Base-by-base conservation (phyloP, 2,888 invertebrate species). In the Hirtodrosophila duncani region DNA sequence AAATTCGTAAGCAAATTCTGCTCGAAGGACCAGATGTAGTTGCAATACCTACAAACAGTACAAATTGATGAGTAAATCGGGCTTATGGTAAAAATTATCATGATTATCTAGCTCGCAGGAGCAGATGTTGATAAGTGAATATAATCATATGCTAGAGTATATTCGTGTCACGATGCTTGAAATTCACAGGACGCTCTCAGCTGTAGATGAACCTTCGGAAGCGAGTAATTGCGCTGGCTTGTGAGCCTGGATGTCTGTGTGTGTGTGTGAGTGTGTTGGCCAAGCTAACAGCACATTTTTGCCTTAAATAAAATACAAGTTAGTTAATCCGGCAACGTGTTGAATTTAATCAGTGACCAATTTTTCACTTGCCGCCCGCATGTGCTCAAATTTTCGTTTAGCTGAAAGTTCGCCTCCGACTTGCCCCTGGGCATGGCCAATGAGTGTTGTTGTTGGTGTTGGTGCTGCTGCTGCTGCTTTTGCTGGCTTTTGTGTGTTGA, bases 311-410 rank as follows among this genome's bases (percentile, higher is more conserved):
- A 74, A 79, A 74, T 77, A 79, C 77, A 74, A 74, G 77, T 74
- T 79, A 74, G 80, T 79, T 79, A 74, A 79, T 74, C 74, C 74
- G 69, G 68, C 77, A 74, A 77, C 74, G 74, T 79, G 74, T 74
- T 74, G 77, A 79, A 74, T 74, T 74, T 74, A 79, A 74, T 79
- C 80, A 79, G 80, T 77, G 77, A 66, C 74, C 74, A 79, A 71
- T 79, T 74, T 74, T 74, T 79, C 72, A 74, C 68, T 74, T 66
- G 38, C 45, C 29, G 34, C 46, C 41, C 55, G 50, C 51, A 39
- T 24, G 42, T 49, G 42, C 43, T 30, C 34, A 21, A 42, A 39
- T 30, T 42, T 20, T 42, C 21, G 10, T 8, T 13, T 33, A 6
- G 31, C 18, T 23, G 24, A 45, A 48, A 48, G n/a, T n/a, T n/a